Evolutionary conservation across 2,797 vertebrate species (phyloP).

Genomic region (Mormyrus hasselquistii): DNA sequence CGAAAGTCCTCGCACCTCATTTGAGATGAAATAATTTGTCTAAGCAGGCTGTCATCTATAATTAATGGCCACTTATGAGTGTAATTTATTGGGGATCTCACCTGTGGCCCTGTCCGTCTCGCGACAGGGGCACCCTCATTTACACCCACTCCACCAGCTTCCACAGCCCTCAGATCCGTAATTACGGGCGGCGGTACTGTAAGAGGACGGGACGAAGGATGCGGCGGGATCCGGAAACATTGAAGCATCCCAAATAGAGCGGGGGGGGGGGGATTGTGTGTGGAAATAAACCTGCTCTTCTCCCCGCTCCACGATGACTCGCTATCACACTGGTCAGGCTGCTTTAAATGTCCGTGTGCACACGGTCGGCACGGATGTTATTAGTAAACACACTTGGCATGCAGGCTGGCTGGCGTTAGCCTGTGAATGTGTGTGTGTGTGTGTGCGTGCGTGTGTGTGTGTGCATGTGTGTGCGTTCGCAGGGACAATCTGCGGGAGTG

Average conservation of each 20-base stretch:
- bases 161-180: slow-evolving; percentile 30
- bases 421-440: neutral
- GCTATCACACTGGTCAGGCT: neutral
- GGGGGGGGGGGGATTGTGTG: neutral
- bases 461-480: neutral
- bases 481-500: neutral
- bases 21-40: slow-evolving; percentile 78
- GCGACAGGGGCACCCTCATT: slow-evolving; percentile 47
- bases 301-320: neutral
- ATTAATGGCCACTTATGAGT: slow-evolving; percentile 74
- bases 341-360: slow-evolving; percentile 1
- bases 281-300: neutral
- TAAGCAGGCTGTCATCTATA: slow-evolving; percentile 79
- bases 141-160: slow-evolving; percentile 44
- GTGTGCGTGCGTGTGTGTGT: neutral
- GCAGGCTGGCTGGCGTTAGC: neutral
- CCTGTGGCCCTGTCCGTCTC: slow-evolving; percentile 66
- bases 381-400: slow-evolving; percentile 8
- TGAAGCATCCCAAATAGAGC: neutral
- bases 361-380: neutral
- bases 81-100: slow-evolving; percentile 82
- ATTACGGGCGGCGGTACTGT: slow-evolving; percentile 5
- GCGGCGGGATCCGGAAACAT: neutral
- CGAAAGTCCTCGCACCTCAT: slow-evolving; percentile 65
- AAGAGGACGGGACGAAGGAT: neutral